Evolutionary conservation across 2,113 vertebrate genomes (phyloP), one percentile per base, ranked within the genome.

Genomic region (cat (Felis catus)): DNA sequence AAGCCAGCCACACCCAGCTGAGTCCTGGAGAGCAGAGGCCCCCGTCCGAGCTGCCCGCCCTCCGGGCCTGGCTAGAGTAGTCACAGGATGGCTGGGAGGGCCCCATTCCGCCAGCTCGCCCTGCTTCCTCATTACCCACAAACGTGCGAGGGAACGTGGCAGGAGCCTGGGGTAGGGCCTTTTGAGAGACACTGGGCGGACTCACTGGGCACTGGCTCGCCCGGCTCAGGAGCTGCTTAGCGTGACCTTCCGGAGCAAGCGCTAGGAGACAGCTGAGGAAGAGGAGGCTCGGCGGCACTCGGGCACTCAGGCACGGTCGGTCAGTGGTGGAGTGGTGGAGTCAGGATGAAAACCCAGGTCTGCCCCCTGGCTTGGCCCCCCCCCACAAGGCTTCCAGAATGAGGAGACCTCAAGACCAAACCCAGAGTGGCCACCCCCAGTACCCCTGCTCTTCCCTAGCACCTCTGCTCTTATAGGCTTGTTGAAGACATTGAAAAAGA

Each of bases 1-100:
- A 41, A n/a, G 55, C 23, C 3, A 51, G 71, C 87, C 41, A 48
- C 71, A 80, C 85, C 91, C 55, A 33, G 39, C 74, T 0, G 6
- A 92, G 84, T 83, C 76, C 93, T 74, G 89, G 90, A 84, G 68
- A 79, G 58, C 31, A 66, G 83, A 78, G 92, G 71, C 29, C 83
- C 70, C 91, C 0, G 1, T 68, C 71, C 71, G n/a, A 68, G 33
- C 9, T 3, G 33, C 48, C 25, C 1, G 23, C 23, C 51, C 48
- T 86, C 21, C 0, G 45, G 82, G 76, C 51, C 79, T 53, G 91
- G 79, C 71, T 53, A 63, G 70, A 61, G 45, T 41, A 61, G 45
- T 41, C 84, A 70, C 29, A 80, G 89, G 76, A 70, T 58, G 76
- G 83, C 79, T 5, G 76, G 74, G 83, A 97, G 74, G 85, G 71